Percentiles rank a stretch among this genome's conserved stretches.
phyloP scores from a whole-genome alignment of 2,113 vertebrate genomes.

The Oryzias javanicus region DNA sequence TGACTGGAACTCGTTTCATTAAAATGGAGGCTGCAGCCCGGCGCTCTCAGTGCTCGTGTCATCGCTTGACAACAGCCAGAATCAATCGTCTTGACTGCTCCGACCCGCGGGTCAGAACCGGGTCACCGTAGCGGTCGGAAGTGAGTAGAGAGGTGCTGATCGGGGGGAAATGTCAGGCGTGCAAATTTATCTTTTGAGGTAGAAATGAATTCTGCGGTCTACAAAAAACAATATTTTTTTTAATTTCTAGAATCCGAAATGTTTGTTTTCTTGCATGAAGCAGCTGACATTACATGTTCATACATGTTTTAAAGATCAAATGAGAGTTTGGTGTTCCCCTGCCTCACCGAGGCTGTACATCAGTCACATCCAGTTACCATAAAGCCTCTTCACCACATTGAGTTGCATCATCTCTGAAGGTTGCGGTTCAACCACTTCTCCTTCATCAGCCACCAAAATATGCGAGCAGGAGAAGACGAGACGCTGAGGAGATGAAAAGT shows the following conservation, averaged over 20 bases:
- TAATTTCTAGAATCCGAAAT: slow-evolving; percentile 1
- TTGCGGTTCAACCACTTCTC: neutral
- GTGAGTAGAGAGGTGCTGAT: neutral
- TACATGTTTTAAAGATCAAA: no score
- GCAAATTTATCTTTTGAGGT: neutral
- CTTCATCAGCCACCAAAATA: slow-evolving; percentile 1
- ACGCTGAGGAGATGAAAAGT: neutral
- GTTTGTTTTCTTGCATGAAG: neutral
- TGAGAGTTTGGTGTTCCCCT: no score
- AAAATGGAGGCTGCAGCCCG: neutral
- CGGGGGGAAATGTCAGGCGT: no score
- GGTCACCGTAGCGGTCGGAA: slow-evolving; percentile 17
- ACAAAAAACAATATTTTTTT: neutral
- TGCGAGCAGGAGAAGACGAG: neutral
- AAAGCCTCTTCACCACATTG: no score
- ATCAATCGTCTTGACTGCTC: slow-evolving; percentile 10
- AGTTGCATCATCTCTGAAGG: no score
- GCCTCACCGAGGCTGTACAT: no score
- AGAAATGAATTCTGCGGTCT: neutral
- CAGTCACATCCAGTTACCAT: no score
- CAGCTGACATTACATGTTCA: no score
- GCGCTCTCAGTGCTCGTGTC: slow-evolving; percentile 5
- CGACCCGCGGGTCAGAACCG: slow-evolving; percentile 12
- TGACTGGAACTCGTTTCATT: neutral
- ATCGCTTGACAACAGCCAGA: neutral